phyloP scores from a whole-genome alignment of 1,140 invertebrate species.

The Thalassaphorura encarpata region DNA sequence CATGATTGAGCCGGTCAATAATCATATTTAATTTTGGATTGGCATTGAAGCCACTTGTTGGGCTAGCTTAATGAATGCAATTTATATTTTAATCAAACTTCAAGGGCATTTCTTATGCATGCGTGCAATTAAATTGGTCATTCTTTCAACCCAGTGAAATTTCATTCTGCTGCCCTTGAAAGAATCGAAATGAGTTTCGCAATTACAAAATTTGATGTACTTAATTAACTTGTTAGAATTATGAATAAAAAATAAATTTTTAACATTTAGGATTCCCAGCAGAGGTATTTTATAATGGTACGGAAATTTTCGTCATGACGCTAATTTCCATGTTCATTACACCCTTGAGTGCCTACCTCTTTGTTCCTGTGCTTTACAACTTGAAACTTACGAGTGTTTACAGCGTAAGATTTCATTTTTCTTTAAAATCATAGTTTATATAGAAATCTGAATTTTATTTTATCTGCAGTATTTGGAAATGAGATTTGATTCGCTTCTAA shows the following conservation, averaged over 20 bases:
- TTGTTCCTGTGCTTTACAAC: slow-evolving; percentile 18
- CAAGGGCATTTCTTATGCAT: background rate
- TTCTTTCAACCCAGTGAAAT: too few species aligned
- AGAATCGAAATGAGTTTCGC: too few species aligned
- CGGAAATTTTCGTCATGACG: slow-evolving; percentile 3
- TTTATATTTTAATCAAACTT: slow-evolving; percentile 1
- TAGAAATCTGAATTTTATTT: background rate
- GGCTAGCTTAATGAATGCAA: too few species aligned
- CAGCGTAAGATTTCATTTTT: slow-evolving; percentile 8
- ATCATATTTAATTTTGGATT: too few species aligned
- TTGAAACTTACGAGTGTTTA: slow-evolving; percentile 19
- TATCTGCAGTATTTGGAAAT: slow-evolving; percentile 17
- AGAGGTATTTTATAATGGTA: slow-evolving; percentile 8
- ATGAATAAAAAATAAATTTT: background rate
- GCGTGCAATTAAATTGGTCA: too few species aligned
- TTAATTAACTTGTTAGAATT: background rate
- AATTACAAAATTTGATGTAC: too few species aligned
- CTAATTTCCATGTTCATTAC: slow-evolving; percentile 2
- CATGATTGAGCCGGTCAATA: too few species aligned
- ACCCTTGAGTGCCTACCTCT: slow-evolving; percentile 15
- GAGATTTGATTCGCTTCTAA: slow-evolving; percentile 9
- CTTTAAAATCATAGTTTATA: background rate
- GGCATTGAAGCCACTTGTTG: too few species aligned
- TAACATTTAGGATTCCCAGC: slow-evolving; percentile 6
- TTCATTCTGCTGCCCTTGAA: too few species aligned